Conservation (phyloP, 1,140 invertebrate genomes). For the Sitobion miscanthi region DNA sequence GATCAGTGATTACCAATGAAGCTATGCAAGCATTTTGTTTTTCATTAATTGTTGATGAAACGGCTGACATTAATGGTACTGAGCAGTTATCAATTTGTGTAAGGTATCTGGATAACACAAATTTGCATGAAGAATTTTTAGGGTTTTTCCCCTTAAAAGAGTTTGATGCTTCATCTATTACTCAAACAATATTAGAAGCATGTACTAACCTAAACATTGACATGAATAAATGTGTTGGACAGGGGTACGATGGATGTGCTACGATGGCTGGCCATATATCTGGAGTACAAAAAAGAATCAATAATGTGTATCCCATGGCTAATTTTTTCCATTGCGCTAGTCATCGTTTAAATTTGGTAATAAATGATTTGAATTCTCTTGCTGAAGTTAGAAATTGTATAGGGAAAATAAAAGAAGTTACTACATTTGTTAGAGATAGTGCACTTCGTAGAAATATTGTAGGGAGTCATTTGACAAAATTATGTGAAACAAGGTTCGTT, state of each 20-base stretch:
- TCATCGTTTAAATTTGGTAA: constrained; percentile 61
- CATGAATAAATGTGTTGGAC: constrained; percentile 55
- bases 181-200: constrained; percentile 11
- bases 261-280: constrained; percentile 60
- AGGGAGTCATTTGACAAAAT: too few relatives aligned
- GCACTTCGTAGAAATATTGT: background rate
- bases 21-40: too few relatives aligned
- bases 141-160: background rate
- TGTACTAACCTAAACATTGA: constrained; percentile 43
- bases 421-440: background rate
- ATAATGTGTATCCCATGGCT: constrained; percentile 60
- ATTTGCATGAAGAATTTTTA: background rate
- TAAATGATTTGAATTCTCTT: constrained; percentile 32
- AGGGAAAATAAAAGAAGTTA: background rate
- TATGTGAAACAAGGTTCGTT: constrained; percentile 8
- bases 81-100: too few relatives aligned
- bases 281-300: constrained; percentile 61
- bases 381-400: background rate
- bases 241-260: constrained; percentile 61
- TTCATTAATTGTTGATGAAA: too few relatives aligned
- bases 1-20: too few relatives aligned
- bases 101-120: too few relatives aligned
- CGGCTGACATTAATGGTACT: too few relatives aligned
- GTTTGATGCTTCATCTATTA: background rate
- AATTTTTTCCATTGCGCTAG: constrained; percentile 61